Base-by-base conservation (phyloP, 2,888 invertebrate genomes). In the Pristionchus japonicus region DNA sequence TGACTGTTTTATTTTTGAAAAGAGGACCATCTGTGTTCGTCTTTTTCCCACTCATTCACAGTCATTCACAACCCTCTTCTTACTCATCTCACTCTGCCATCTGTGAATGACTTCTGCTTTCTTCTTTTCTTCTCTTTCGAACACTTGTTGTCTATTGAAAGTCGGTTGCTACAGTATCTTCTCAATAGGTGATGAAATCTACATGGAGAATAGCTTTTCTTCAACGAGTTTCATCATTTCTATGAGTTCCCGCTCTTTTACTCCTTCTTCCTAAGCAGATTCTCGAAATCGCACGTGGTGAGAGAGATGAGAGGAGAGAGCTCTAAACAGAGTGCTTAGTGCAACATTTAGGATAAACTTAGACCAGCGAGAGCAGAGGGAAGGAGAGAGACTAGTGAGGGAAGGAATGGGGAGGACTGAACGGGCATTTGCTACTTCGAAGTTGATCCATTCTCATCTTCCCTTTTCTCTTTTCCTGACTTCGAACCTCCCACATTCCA, bases 201-300 rank as follows among this genome's bases (percentile, higher is more conserved):
- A n/a, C n/a, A n/a, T n/a, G n/a, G n/a, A n/a, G n/a, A n/a, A n/a
- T n/a, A n/a, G n/a, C n/a, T 67, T 4, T 34, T 37, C 37, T 31
- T 31, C 7, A 27, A 11, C 4, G 27, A 70, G 37, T 17, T 37
- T 23, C 20, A 37, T 40, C 34, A 37, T 23, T 47, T 15, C 77
- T 27, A 0, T 9, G 17, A 1, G 37, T 6, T 40, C 23, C 15
- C 70, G 37, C 7, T 70, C 23, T 6, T 40, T 47, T n/a, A 23
- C 40, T 77, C 47, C 31, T 77, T 27, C 27, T 47, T 17, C 27
- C 34, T n/a, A n/a, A 3, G 2, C 37, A 77, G 77, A 77, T 47
- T 47, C 77, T 77, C 77, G 47, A 77, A 77, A 77, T 77, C 77
- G 43, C 77, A 77, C 77, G 77, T 77, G 77, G n/a, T n/a, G n/a